Conservation (phyloP, 2,888 invertebrate species). For the Alentia gelatinosa region DNA sequence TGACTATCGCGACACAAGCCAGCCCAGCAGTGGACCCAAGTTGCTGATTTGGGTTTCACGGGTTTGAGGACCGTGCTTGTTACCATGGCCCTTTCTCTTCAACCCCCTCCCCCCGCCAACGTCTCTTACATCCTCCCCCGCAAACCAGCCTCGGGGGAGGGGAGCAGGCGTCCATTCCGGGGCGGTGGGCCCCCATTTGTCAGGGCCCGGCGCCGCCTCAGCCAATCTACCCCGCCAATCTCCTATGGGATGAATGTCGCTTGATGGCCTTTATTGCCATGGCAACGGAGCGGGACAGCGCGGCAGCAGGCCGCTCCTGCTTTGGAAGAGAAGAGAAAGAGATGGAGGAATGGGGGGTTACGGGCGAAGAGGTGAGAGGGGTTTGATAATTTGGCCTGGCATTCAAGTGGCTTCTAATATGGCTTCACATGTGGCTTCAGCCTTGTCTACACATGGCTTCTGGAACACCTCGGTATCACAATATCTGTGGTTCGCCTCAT, state of each 20-base stretch:
- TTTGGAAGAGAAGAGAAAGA: background rate
- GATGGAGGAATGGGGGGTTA: background rate
- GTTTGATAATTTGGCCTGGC: background rate
- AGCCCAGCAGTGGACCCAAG: no score
- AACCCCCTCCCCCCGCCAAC: background rate
- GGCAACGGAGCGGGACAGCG: conserved; percentile 28
- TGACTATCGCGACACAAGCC: no score
- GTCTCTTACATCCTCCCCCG: no score
- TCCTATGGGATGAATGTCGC: conserved; percentile 19
- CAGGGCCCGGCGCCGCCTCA: background rate
- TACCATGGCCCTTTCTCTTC: background rate
- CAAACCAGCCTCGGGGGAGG: no score
- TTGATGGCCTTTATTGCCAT: conserved; percentile 47
- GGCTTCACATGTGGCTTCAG: background rate
- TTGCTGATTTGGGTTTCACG: no score
- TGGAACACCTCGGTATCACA: background rate
- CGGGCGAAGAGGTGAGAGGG: background rate
- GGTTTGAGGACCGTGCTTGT: background rate
- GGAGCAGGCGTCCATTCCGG: background rate
- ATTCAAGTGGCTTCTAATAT: background rate
- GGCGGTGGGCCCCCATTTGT: conserved; percentile 15
- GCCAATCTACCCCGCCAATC: conserved; percentile 41
- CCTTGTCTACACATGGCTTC: background rate
- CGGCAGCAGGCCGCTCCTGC: background rate
- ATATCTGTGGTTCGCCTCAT: no score